A percentile compares a stretch with the other conserved stretches of the same genome.
phyloP scores from a whole-genome alignment of 2,113 vertebrate species.

The Otis tarda region DNA sequence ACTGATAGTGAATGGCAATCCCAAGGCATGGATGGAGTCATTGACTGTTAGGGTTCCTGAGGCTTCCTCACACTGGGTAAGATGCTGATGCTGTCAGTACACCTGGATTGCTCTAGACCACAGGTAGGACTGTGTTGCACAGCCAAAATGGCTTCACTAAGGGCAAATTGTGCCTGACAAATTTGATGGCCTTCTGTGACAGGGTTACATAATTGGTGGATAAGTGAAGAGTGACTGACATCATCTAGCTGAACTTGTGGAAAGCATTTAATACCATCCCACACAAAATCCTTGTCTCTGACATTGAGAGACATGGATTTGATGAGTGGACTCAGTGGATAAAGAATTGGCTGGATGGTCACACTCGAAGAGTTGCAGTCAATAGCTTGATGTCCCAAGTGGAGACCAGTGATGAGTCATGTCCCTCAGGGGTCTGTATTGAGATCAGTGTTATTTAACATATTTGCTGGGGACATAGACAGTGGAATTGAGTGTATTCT shows the following conservation, averaged over 20 bases:
- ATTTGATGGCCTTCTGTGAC: too few relatives aligned
- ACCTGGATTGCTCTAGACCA: neutral
- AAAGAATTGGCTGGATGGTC: too few relatives aligned
- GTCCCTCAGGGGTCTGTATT: too few relatives aligned
- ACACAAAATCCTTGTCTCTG: too few relatives aligned
- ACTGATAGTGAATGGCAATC: neutral
- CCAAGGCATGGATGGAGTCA: neutral
- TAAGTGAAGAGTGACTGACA: neutral
- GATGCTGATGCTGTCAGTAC: neutral
- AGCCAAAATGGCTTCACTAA: neutral
- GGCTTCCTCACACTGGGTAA: neutral
- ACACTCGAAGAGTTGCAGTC: too few relatives aligned
- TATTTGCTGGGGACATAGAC: neutral
- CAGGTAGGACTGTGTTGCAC: neutral
- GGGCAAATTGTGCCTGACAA: neutral
- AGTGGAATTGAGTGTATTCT: neutral
- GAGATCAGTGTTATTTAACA: too few relatives aligned
- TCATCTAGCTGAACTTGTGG: neutral
- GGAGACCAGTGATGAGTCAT: too few relatives aligned
- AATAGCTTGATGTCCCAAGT: too few relatives aligned
- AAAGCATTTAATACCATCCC: too few relatives aligned
- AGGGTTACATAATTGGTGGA: neutral
- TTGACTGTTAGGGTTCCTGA: neutral
- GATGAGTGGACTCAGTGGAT: too few relatives aligned
- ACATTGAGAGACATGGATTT: too few relatives aligned